Evolutionary conservation across 30 jellyfish, hydroid and myxozoan genomes (phyloP).

Genomic region (Hydractinia symbiolongicarpus): DNA sequence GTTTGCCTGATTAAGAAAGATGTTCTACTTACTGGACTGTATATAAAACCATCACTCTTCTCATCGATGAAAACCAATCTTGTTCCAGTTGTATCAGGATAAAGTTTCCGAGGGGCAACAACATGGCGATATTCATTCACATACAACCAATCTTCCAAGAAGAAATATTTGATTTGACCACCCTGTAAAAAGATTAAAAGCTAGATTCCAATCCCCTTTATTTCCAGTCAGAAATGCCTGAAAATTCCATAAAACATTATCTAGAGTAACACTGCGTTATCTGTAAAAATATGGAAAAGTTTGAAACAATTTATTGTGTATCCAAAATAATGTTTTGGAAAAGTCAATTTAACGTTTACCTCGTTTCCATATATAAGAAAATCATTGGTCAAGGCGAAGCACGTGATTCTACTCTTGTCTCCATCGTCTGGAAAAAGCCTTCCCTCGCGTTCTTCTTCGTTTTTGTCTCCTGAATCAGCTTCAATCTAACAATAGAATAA

Average conservation of each 20-base stretch:
- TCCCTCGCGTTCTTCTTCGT: slow-evolving; percentile 72
- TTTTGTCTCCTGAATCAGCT: slow-evolving; percentile 61
- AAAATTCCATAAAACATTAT: too few species aligned
- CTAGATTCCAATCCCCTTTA: too few species aligned
- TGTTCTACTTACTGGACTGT: slow-evolving; percentile 42
- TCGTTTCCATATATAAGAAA: slow-evolving; percentile 77
- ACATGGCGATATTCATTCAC: slow-evolving; percentile 79
- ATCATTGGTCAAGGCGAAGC: slow-evolving; percentile 66
- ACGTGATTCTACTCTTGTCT: slow-evolving; percentile 48
- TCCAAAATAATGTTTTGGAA: background rate
- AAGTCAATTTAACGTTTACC: slow-evolving; percentile 11
- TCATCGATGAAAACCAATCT: slow-evolving; percentile 70
- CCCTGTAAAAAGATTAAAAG: slow-evolving; percentile 14
- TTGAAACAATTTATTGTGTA: background rate
- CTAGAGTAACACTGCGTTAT: too few species aligned
- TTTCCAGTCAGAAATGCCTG: too few species aligned
- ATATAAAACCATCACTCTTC: slow-evolving; percentile 82
- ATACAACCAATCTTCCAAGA: slow-evolving; percentile 80
- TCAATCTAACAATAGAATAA: slow-evolving; percentile 20
- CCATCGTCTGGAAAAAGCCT: slow-evolving; percentile 73
- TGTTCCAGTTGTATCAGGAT: slow-evolving; percentile 87
- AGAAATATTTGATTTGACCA: slow-evolving; percentile 74
- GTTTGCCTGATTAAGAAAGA: too few species aligned
- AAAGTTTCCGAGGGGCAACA: slow-evolving; percentile 72
- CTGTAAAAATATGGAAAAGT: too few species aligned